Evolutionary conservation across 2,888 invertebrate genomes (phyloP).

Genomic region (Cordylochernes scorpioides): DNA sequence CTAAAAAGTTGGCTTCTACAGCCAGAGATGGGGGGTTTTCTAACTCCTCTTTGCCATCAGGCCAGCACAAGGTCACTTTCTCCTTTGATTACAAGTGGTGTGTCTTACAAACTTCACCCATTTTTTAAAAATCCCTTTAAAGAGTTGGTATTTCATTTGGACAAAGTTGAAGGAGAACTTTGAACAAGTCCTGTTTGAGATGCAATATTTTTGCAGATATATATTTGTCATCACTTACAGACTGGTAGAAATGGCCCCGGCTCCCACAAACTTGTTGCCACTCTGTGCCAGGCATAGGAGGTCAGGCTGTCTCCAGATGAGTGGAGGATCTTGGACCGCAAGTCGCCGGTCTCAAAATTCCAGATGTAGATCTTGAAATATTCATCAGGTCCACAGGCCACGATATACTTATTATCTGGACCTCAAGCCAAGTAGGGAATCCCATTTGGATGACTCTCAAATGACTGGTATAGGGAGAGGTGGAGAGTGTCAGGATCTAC

Average conservation of each 20-base stretch:
- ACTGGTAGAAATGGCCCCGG: slow-evolving; percentile 86
- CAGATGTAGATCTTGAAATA: slow-evolving; percentile 84
- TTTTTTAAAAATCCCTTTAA: too few relatives aligned
- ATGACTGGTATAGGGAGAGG: slow-evolving; percentile 30
- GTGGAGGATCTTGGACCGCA: slow-evolving; percentile 62
- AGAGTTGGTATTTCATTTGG: too few relatives aligned
- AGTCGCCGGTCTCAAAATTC: slow-evolving; percentile 34
- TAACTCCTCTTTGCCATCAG: too few relatives aligned
- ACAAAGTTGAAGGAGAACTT: too few relatives aligned
- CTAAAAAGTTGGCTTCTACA: too few relatives aligned
- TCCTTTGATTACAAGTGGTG: too few relatives aligned
- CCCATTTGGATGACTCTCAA: slow-evolving; percentile 76
- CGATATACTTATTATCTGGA: slow-evolving; percentile 64
- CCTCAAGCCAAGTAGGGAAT: slow-evolving; percentile 85
- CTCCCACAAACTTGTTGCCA: slow-evolving; percentile 73
- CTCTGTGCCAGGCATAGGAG: slow-evolving; percentile 72
- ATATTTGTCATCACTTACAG: too few relatives aligned
- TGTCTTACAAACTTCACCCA: too few relatives aligned
- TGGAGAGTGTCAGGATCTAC: slow-evolving; percentile 19
- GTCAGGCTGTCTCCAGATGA: slow-evolving; percentile 82
- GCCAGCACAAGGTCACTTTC: too few relatives aligned
- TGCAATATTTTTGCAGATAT: too few relatives aligned
- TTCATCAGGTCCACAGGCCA: slow-evolving; percentile 85
- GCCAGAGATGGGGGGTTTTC: too few relatives aligned
- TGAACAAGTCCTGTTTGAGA: too few relatives aligned